These are phyloP conservation scores for Parascotia fuliginaria DNA, from an alignment of 2,888 invertebrate genomes.

Conservation along the genomic window DNA sequence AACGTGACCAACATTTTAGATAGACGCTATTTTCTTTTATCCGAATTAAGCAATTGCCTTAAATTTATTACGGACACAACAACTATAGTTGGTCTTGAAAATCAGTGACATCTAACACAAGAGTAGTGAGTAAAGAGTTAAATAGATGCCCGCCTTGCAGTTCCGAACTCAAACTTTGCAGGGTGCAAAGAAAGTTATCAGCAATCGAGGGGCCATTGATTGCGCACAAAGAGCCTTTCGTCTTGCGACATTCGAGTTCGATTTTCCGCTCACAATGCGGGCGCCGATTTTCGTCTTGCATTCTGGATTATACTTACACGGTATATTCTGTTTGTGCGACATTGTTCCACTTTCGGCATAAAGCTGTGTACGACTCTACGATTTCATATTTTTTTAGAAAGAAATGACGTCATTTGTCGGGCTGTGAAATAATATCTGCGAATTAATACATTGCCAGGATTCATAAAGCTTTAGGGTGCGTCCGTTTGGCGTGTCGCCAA, in stretches of 20 bases:
- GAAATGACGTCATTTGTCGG: conserved; percentile 56
- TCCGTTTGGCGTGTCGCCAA: conserved; percentile 73
- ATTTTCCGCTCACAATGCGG: conserved; percentile 80
- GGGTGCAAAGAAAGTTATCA: conserved; percentile 79
- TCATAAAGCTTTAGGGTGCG: conserved; percentile 70
- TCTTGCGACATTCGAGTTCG: conserved; percentile 78
- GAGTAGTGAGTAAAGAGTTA: conserved; percentile 34
- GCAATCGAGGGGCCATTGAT: conserved; percentile 82
- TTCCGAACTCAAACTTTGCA: conserved; percentile 68
- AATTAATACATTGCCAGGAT: conserved; percentile 74
- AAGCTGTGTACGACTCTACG: conserved; percentile 40
- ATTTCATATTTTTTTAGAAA: conserved; percentile 34
- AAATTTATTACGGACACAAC: conserved; percentile 14
- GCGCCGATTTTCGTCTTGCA: conserved; percentile 77
- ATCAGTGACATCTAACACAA: conserved; percentile 4
- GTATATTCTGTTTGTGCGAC: conserved; percentile 62
- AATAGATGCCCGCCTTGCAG: conserved; percentile 50
- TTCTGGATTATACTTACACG: conserved; percentile 72
- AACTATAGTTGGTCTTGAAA: conserved; percentile 5
- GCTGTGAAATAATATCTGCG: conserved; percentile 62
- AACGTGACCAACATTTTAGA: conserved; percentile 59
- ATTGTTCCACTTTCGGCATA: conserved; percentile 57
- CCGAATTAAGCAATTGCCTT: conserved; percentile 8
- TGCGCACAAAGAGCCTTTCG: conserved; percentile 79
- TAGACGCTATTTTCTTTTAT: conserved; percentile 16